A percentile compares a stretch with the other conserved stretches of the same genome.
Evolutionary conservation across 1,140 invertebrate genomes (phyloP).

Genomic region (Thalassaphorura encarpata): DNA sequence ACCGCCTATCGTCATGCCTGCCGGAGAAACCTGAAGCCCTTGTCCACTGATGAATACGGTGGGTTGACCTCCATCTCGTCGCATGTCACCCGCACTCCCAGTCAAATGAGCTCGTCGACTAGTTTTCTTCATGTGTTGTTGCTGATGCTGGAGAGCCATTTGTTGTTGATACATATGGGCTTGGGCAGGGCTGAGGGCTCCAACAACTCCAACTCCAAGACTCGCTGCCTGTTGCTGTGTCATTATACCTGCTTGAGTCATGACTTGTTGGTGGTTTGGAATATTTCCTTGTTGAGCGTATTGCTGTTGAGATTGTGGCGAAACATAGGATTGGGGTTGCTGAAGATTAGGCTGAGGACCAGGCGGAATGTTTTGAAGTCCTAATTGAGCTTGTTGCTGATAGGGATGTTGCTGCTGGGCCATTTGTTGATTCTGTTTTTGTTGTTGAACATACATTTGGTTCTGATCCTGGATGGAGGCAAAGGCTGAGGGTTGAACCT

Average conservation of each 20-base stretch:
- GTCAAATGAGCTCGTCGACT: slow-evolving; percentile 34
- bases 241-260: slow-evolving; percentile 22
- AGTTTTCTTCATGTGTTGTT: slow-evolving; percentile 41
- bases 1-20: slow-evolving; percentile 28
- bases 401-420: slow-evolving; percentile 19
- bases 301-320: slow-evolving; percentile 26
- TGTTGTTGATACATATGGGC: slow-evolving; percentile 42
- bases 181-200: slow-evolving; percentile 37
- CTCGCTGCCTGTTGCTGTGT: slow-evolving; percentile 21
- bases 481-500: slow-evolving; percentile 11
- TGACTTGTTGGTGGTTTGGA: slow-evolving; percentile 18
- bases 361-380: no score
- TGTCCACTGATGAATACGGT: slow-evolving; percentile 29
- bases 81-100: slow-evolving; percentile 1
- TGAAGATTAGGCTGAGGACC: slow-evolving; percentile 9
- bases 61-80: slow-evolving; percentile 10
- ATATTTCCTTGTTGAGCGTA: not conserved
- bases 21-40: slow-evolving; percentile 10
- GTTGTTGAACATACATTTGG: slow-evolving; percentile 24
- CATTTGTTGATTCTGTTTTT: slow-evolving; percentile 16
- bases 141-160: slow-evolving; percentile 42
- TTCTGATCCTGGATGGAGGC: slow-evolving; percentile 24
- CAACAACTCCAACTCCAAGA: slow-evolving; percentile 22
- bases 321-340: slow-evolving; percentile 20
- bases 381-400: slow-evolving; percentile 15